A percentile compares a stretch with the other conserved stretches of the same genome.
Conservation (phyloP, 1,140 invertebrate species). For the Polypedilum vanderplanki region DNA sequence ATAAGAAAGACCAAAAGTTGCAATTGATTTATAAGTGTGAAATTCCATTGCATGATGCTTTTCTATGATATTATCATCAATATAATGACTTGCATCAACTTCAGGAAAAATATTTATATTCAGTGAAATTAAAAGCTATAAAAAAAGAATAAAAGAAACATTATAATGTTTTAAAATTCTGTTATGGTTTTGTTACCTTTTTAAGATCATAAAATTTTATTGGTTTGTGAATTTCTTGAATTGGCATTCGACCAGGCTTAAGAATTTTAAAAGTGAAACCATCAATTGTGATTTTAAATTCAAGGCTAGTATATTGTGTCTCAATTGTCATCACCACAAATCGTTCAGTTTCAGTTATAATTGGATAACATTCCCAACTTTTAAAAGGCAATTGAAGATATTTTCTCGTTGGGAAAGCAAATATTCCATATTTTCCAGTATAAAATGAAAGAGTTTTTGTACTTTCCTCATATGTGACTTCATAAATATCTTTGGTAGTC, state of each 20-base stretch:
- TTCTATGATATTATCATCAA: not conserved
- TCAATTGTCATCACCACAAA: not conserved
- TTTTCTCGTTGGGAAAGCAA: not conserved
- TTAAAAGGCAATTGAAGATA: not conserved
- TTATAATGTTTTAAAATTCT: not conserved
- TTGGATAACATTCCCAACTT: not conserved
- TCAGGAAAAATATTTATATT: constrained; percentile 12
- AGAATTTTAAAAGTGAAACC: constrained; percentile 10
- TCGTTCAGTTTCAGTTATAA: not conserved
- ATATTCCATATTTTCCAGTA: not conserved
- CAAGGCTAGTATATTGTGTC: not conserved
- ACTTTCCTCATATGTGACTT: not conserved
- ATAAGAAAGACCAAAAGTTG: not conserved
- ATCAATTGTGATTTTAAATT: constrained; percentile 3
- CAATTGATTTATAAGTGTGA: not conserved
- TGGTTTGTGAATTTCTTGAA: not conserved
- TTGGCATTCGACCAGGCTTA: not conserved
- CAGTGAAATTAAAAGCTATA: not conserved
- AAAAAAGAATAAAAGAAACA: not conserved
- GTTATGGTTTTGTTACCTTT: not conserved
- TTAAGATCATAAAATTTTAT: not conserved
- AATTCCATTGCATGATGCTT: not conserved
- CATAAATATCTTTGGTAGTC: not conserved
- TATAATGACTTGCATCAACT: not conserved
- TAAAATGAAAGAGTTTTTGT: constrained; percentile 22